Percentiles rank a stretch among this genome's conserved stretches.
Evolutionary conservation across 2,888 invertebrate genomes (phyloP).

Genomic region (Acleris literana): DNA sequence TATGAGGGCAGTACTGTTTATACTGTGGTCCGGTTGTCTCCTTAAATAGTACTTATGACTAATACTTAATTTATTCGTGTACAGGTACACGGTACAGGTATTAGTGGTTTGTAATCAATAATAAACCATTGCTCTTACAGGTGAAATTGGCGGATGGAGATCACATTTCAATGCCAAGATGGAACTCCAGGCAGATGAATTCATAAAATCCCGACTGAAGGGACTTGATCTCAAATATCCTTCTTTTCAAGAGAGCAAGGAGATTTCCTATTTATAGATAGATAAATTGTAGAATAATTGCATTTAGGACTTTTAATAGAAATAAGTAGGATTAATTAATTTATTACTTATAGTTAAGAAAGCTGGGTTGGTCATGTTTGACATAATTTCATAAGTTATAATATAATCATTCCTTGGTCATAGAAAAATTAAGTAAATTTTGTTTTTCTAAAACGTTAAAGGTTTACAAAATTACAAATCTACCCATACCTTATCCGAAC

Average conservation of each 20-base stretch:
- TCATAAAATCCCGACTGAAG: constrained; percentile 54
- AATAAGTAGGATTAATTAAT: not conserved
- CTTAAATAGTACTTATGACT: too few relatives aligned
- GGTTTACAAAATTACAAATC: too few relatives aligned
- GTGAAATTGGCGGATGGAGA: constrained; percentile 72
- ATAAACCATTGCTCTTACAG: constrained; percentile 45
- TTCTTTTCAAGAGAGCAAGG: constrained; percentile 55
- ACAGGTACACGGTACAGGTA: too few relatives aligned
- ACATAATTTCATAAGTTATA: too few relatives aligned
- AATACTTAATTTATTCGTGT: too few relatives aligned
- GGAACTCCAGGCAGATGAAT: constrained; percentile 70
- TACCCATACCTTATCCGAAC: too few relatives aligned
- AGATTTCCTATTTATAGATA: constrained; percentile 57
- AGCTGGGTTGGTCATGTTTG: not conserved
- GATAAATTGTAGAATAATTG: not conserved
- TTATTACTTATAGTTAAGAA: not conserved
- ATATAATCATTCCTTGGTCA: too few relatives aligned
- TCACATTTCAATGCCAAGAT: constrained; percentile 69
- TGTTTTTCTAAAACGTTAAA: too few relatives aligned
- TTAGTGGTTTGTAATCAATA: too few relatives aligned
- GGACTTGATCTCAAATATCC: constrained; percentile 64
- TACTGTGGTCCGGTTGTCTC: too few relatives aligned
- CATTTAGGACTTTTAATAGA: not conserved
- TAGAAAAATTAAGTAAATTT: too few relatives aligned
- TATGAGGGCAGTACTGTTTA: too few relatives aligned